Percentiles rank a stretch among this genome's conserved stretches.
phyloP scores from a whole-genome alignment of 1,140 invertebrate genomes.

The Achatina immaculata region DNA sequence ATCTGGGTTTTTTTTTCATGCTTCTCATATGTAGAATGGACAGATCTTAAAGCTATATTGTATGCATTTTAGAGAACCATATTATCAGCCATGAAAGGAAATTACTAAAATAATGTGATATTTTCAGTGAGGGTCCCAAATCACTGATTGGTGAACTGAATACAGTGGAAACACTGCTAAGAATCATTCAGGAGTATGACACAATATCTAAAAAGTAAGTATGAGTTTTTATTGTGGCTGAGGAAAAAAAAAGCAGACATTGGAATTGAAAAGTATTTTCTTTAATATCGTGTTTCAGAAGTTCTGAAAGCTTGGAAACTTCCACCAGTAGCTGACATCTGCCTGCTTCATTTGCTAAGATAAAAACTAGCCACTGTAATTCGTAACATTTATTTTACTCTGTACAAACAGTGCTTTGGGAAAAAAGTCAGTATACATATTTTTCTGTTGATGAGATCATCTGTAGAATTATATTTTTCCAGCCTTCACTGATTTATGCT shows the following conservation, averaged over 20 bases:
- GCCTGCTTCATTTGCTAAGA: background rate
- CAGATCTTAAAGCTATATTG: background rate
- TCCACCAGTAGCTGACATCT: background rate
- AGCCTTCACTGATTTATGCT: too few relatives aligned
- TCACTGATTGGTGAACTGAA: slow-evolving; percentile 62
- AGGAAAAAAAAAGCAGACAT: background rate
- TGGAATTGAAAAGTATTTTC: background rate
- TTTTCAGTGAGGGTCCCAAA: slow-evolving; percentile 53
- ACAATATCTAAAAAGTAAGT: slow-evolving; percentile 66
- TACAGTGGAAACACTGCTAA: slow-evolving; percentile 60
- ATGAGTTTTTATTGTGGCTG: background rate
- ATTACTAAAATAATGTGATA: slow-evolving; percentile 8
- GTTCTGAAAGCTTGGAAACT: background rate
- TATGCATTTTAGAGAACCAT: background rate
- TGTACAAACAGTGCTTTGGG: background rate
- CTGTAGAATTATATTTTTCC: too few relatives aligned
- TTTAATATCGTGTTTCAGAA: background rate
- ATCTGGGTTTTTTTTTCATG: too few relatives aligned
- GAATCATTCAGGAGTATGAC: slow-evolving; percentile 68
- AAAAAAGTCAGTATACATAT: too few relatives aligned
- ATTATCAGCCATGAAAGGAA: background rate
- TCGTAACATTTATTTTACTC: background rate
- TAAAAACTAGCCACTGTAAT: background rate
- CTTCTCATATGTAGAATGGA: background rate
- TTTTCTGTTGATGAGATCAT: too few relatives aligned